Percentiles rank a stretch among this genome's conserved stretches.
Evolutionary conservation across 2,797 vertebrate genomes (phyloP).

Genomic region (Thaleichthys pacificus): DNA sequence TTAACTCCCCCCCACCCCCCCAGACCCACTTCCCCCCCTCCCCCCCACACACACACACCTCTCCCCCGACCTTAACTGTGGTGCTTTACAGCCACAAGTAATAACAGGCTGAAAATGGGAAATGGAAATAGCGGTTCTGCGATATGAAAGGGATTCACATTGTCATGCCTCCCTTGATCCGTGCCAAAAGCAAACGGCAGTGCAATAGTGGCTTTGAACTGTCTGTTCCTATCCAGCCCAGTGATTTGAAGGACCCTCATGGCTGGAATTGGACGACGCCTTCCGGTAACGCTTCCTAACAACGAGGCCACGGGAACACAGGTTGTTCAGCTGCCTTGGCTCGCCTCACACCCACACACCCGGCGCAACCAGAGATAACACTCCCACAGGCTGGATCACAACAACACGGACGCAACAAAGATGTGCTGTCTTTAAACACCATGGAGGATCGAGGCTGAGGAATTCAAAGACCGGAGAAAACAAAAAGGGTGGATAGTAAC

Average conservation of each 20-base stretch:
- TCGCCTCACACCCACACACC: background rate
- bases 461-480: conserved; percentile 23
- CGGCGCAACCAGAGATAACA: background rate
- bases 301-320: conserved; percentile 21
- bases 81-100: conserved; percentile 49
- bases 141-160: conserved; percentile 55
- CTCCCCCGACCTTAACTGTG: conserved; percentile 46
- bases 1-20: background rate
- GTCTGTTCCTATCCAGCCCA: conserved; percentile 50
- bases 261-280: conserved; percentile 29
- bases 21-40: background rate
- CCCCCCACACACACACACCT: conserved; percentile 19
- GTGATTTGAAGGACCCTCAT: conserved; percentile 46
- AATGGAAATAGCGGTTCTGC: conserved; percentile 49
- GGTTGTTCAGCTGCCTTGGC: background rate
- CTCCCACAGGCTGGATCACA: background rate
- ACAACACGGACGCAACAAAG: background rate
- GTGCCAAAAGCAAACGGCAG: conserved; percentile 47
- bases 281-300: conserved; percentile 32
- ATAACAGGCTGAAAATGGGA: conserved; percentile 48
- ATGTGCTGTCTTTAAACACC: background rate
- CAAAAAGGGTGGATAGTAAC: conserved; percentile 26
- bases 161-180: conserved; percentile 54
- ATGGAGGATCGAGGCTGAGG: background rate
- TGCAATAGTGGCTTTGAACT: conserved; percentile 56